Evolutionary conservation across 1,140 invertebrate genomes (phyloP).

Genomic region (Eueides isabella): DNA sequence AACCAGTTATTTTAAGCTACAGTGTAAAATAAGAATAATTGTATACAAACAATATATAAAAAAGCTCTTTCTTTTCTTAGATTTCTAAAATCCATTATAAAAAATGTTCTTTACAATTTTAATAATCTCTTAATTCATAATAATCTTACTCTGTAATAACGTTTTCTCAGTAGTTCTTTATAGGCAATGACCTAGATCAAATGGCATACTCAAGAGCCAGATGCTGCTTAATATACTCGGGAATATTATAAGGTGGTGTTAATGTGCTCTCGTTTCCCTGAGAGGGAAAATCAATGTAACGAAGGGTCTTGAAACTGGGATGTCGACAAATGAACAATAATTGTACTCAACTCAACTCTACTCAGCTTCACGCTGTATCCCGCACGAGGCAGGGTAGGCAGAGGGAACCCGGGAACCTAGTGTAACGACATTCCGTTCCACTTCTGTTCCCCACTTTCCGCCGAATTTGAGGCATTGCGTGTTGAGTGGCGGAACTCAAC

Average conservation of each 20-base stretch:
- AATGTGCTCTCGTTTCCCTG: constrained; percentile 7
- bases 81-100: background rate
- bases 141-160: background rate
- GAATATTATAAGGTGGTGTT: constrained; percentile 5
- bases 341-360: too few species aligned
- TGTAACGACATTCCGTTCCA: too few species aligned
- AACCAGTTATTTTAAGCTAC: too few species aligned
- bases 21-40: background rate
- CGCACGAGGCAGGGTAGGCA: too few species aligned
- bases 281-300: constrained; percentile 27
- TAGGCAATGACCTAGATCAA: constrained; percentile 28
- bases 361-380: too few species aligned
- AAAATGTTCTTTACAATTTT: background rate
- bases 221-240: constrained; percentile 28
- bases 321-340: background rate
- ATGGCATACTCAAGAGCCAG: constrained; percentile 34
- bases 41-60: background rate
- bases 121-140: constrained; percentile 5
- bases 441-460: too few species aligned
- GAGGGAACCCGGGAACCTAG: too few species aligned
- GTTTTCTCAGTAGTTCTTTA: background rate
- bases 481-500: too few species aligned
- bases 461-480: too few species aligned
- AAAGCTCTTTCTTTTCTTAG: background rate
- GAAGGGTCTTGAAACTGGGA: constrained; percentile 10